Conservation (phyloP, 1,140 invertebrate genomes). For the Chironomus tepperi region DNA sequence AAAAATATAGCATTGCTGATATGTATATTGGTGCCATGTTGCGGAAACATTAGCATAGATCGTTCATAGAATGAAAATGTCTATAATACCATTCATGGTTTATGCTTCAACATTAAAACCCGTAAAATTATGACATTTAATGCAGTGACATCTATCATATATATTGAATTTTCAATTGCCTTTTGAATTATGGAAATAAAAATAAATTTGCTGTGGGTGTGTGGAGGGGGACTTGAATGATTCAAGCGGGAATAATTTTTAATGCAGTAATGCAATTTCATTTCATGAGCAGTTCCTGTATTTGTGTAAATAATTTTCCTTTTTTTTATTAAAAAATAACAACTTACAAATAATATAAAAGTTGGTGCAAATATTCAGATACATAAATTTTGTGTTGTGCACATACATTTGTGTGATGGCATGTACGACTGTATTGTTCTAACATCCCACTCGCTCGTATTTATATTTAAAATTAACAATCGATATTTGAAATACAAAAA, state of each 20-base stretch:
- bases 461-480: constrained; percentile 4
- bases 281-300: too few relatives aligned
- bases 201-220: too few relatives aligned
- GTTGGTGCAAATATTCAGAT: too few relatives aligned
- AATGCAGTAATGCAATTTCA: too few relatives aligned
- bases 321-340: too few relatives aligned
- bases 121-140: constrained; percentile 2
- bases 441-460: not conserved
- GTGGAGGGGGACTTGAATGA: too few relatives aligned
- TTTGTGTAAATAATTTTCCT: too few relatives aligned
- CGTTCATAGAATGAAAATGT: not conserved
- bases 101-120: not conserved
- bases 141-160: constrained; percentile 1
- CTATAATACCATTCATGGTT: constrained; percentile 13
- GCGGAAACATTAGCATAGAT: not conserved
- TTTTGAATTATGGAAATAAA: not conserved
- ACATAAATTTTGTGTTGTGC: too few relatives aligned
- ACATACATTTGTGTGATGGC: too few relatives aligned
- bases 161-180: not conserved
- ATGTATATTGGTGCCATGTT: constrained; percentile 1
- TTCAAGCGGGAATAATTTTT: too few relatives aligned
- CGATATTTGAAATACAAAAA: not conserved
- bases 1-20: not conserved
- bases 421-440: too few relatives aligned
- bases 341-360: too few relatives aligned